phyloP scores from a whole-genome alignment of 2,797 vertebrate species.

The Paratrypauchen microcephalus region DNA sequence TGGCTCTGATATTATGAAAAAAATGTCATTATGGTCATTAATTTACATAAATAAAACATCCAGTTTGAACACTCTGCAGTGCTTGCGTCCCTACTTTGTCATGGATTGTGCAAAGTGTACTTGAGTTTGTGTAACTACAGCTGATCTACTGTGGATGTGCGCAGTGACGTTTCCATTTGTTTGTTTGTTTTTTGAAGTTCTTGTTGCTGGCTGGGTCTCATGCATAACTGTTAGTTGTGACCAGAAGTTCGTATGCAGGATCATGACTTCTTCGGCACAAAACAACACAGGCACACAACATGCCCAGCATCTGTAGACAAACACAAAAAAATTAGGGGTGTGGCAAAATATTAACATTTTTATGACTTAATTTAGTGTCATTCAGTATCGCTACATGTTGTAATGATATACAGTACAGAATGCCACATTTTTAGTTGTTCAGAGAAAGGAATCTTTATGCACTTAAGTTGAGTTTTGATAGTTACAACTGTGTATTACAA shows the following conservation, averaged over 20 bases:
- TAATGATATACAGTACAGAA: no score
- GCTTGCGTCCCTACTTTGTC: conserved; percentile 65
- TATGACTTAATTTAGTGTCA: no score
- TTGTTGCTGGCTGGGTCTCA: conserved; percentile 66
- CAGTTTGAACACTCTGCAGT: conserved; percentile 71
- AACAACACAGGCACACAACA: conserved; percentile 95
- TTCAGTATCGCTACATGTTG: no score
- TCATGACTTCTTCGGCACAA: conserved; percentile 93
- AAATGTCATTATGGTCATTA: conserved; percentile 44
- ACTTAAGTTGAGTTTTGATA: no score
- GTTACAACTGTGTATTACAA: no score
- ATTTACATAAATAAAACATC: conserved; percentile 70
- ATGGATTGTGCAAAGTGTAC: conserved; percentile 78
- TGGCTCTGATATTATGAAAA: conserved; percentile 54
- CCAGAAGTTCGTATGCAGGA: conserved; percentile 94
- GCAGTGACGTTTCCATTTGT: conserved; percentile 70
- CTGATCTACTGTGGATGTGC: conserved; percentile 67
- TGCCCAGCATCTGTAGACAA: conserved; percentile 88
- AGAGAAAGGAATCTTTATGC: no score
- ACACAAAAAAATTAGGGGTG: conserved; percentile 7
- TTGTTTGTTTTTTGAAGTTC: conserved; percentile 43
- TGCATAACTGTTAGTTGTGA: conserved; percentile 93
- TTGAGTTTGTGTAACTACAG: conserved; percentile 76
- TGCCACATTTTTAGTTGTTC: no score
- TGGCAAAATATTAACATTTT: no score